Percentiles rank a stretch among this genome's conserved stretches.
Conservation (phyloP, 2,113 vertebrate species). For the Sprattus sprattus region DNA sequence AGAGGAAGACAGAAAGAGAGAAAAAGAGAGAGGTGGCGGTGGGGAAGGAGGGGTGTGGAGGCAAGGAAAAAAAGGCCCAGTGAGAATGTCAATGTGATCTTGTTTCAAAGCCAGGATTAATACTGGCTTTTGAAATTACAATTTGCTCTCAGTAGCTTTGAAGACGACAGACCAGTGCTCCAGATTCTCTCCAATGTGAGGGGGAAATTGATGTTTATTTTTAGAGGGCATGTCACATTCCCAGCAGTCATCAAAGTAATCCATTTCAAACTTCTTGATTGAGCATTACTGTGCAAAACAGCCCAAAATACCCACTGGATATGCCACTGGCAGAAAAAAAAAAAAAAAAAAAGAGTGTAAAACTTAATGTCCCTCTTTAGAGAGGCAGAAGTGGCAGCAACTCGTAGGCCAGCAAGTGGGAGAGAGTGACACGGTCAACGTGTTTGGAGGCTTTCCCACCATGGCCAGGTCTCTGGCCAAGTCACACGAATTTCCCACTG, state of each 20-base stretch:
- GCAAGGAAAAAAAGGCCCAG: slow-evolving; percentile 10
- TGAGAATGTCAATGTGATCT: slow-evolving; percentile 33
- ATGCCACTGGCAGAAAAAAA: background rate
- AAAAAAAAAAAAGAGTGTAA: background rate
- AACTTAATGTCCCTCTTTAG: background rate
- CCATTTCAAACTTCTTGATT: slow-evolving; percentile 10
- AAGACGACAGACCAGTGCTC: slow-evolving; percentile 3
- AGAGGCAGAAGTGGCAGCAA: background rate
- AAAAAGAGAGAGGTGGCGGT: background rate
- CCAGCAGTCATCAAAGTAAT: slow-evolving; percentile 29
- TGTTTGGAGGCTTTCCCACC: background rate
- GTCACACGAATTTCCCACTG: background rate
- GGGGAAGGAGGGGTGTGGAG: background rate
- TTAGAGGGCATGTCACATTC: slow-evolving; percentile 36
- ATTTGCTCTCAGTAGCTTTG: slow-evolving; percentile 33
- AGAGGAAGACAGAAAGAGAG: background rate
- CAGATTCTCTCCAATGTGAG: slow-evolving; percentile 24
- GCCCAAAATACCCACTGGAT: slow-evolving; percentile 2
- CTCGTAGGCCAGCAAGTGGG: background rate
- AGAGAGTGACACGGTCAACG: background rate
- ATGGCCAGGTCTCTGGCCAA: background rate
- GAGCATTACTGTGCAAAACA: slow-evolving; percentile 27
- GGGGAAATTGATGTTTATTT: slow-evolving; percentile 46
- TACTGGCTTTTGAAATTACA: slow-evolving; percentile 35
- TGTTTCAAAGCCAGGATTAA: slow-evolving; percentile 47